phyloP scores from a whole-genome alignment of 2,888 invertebrate genomes.

The Leucoma salicis region DNA sequence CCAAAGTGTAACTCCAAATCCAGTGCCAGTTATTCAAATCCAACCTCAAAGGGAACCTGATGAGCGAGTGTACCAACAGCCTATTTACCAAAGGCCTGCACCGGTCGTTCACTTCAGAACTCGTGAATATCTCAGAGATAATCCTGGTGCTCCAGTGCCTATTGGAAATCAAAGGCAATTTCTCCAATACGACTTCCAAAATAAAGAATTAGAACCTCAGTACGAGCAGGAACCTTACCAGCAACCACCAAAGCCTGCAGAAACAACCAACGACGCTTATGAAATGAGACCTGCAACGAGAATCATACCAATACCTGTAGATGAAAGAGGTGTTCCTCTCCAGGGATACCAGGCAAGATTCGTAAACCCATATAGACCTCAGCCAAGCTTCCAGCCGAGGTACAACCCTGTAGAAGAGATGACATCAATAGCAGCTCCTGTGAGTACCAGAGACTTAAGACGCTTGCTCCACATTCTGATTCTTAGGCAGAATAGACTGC shows the following conservation, averaged over 20 bases:
- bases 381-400: constrained; percentile 50
- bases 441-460: constrained; percentile 87
- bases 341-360: constrained; percentile 67
- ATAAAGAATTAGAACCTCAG: constrained; percentile 73
- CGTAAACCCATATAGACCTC: constrained; percentile 59
- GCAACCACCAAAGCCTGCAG: constrained; percentile 47
- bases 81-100: constrained; percentile 59
- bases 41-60: constrained; percentile 60
- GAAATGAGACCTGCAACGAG: constrained; percentile 65
- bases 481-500: constrained; percentile 83
- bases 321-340: constrained; percentile 70
- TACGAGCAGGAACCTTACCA: constrained; percentile 55
- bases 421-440: constrained; percentile 85
- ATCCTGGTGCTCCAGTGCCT: constrained; percentile 72
- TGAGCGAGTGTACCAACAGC: constrained; percentile 65
- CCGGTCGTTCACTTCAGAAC: constrained; percentile 69
- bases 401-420: constrained; percentile 79
- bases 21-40: constrained; percentile 78
- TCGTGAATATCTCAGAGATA: constrained; percentile 73
- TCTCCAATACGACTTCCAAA: constrained; percentile 73
- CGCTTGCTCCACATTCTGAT: constrained; percentile 85
- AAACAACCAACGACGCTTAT: constrained; percentile 60
- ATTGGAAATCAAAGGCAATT: constrained; percentile 78
- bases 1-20: constrained; percentile 78
- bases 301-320: constrained; percentile 71